These are phyloP conservation scores for Phylloscopus collybita DNA, from an alignment of 2,797 vertebrate genomes.

Conservation along the genomic window DNA sequence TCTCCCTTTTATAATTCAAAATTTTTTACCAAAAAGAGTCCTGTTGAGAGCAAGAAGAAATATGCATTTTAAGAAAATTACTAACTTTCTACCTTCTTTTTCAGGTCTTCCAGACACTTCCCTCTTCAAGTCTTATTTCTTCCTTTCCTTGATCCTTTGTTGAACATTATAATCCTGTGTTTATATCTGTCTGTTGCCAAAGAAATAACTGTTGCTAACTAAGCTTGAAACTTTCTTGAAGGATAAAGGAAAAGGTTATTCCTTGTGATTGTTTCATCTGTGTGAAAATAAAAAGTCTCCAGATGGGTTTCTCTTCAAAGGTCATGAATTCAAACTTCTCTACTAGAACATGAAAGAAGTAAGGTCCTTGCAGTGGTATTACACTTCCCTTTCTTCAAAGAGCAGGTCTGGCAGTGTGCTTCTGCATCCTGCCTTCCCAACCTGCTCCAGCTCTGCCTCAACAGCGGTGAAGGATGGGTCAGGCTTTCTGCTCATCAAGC, in stretches of 20 bases:
- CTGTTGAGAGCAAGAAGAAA: background rate
- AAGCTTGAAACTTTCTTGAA: slow-evolving; percentile 36
- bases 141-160: slow-evolving; percentile 48
- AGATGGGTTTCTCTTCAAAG: background rate
- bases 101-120: slow-evolving; percentile 5
- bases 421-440: background rate
- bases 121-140: slow-evolving; percentile 23
- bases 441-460: background rate
- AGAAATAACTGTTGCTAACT: slow-evolving; percentile 48
- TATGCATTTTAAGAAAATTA: background rate
- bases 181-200: slow-evolving; percentile 54
- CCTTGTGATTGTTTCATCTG: background rate
- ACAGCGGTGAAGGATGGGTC: background rate
- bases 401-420: background rate
- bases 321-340: background rate
- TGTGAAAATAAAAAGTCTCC: slow-evolving; percentile 14
- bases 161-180: slow-evolving; percentile 63
- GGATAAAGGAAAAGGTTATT: slow-evolving; percentile 30
- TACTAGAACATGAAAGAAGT: background rate
- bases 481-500: background rate
- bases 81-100: background rate
- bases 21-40: background rate
- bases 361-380: background rate
- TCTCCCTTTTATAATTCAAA: background rate
- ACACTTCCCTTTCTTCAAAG: background rate